Percentiles rank a stretch among this genome's conserved stretches.
These are phyloP conservation scores for Eunapius fragilis DNA, from an alignment of 37 sponge, comb jelly and placozoan genomes.

Conservation along the genomic window DNA sequence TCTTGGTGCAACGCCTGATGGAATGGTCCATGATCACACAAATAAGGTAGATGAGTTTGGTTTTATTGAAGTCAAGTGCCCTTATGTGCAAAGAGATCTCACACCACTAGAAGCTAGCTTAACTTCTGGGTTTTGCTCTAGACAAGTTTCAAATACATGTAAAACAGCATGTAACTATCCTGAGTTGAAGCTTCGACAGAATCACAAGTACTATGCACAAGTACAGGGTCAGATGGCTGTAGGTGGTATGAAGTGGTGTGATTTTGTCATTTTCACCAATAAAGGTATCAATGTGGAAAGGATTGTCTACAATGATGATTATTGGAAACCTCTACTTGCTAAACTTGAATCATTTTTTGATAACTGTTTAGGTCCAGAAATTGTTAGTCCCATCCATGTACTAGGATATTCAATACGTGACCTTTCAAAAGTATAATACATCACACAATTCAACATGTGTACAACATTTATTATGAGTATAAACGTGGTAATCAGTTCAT, in stretches of 20 bases:
- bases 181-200: not conserved
- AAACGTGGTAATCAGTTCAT: not conserved
- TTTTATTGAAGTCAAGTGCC: constrained; percentile 61
- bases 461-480: not conserved
- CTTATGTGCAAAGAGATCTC: constrained; percentile 15
- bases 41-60: constrained; percentile 37
- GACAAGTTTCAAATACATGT: not conserved
- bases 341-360: constrained; percentile 34
- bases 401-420: constrained; percentile 40
- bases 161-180: not conserved
- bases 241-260: constrained; percentile 56
- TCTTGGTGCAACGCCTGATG: constrained; percentile 67
- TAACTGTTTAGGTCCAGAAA: constrained; percentile 50
- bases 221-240: constrained; percentile 63
- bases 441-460: not conserved
- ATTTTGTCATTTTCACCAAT: constrained; percentile 44
- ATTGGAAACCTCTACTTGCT: constrained; percentile 15
- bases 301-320: constrained; percentile 22
- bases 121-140: constrained; percentile 28
- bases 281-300: constrained; percentile 48
- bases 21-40: constrained; percentile 53
- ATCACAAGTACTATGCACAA: constrained; percentile 40
- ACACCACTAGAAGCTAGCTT: constrained; percentile 24
- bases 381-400: constrained; percentile 48
- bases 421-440: constrained; percentile 14